A percentile compares a stretch with the other conserved stretches of the same genome.
phyloP scores from a whole-genome alignment of 2,888 invertebrate species.

The Arctia plantaginis region DNA sequence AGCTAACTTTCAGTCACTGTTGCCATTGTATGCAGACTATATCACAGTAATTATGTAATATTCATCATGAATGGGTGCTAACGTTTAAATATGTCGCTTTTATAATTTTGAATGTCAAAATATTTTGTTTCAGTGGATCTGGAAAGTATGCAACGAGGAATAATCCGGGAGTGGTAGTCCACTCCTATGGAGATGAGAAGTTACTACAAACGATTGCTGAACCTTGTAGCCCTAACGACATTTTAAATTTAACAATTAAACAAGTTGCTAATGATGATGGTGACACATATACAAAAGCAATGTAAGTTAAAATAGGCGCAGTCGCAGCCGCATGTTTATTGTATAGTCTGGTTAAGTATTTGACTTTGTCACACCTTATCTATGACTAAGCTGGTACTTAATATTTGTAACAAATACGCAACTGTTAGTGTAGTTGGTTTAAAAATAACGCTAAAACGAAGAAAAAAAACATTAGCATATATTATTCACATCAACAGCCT shows the following conservation, averaged over 20 bases:
- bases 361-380: background rate
- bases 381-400: background rate
- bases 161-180: slow-evolving; percentile 88
- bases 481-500: too few species aligned
- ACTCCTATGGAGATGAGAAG: slow-evolving; percentile 86
- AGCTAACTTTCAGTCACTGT: too few species aligned
- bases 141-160: slow-evolving; percentile 77
- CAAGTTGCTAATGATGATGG: slow-evolving; percentile 84
- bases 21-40: too few species aligned
- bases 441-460: too few species aligned
- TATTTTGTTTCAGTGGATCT: slow-evolving; percentile 67
- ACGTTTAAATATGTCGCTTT: background rate
- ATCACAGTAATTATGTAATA: too few species aligned
- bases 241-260: slow-evolving; percentile 68
- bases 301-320: slow-evolving; percentile 68
- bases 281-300: slow-evolving; percentile 78
- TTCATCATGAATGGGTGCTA: too few species aligned
- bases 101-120: background rate
- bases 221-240: slow-evolving; percentile 59
- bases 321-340: too few species aligned
- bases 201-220: slow-evolving; percentile 72
- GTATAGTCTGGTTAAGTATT: background rate
- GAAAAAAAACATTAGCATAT: too few species aligned
- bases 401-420: too few species aligned
- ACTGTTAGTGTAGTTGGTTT: too few species aligned